Conservation (phyloP, 2,113 vertebrate genomes). For the Entomyzon cyanotis region DNA sequence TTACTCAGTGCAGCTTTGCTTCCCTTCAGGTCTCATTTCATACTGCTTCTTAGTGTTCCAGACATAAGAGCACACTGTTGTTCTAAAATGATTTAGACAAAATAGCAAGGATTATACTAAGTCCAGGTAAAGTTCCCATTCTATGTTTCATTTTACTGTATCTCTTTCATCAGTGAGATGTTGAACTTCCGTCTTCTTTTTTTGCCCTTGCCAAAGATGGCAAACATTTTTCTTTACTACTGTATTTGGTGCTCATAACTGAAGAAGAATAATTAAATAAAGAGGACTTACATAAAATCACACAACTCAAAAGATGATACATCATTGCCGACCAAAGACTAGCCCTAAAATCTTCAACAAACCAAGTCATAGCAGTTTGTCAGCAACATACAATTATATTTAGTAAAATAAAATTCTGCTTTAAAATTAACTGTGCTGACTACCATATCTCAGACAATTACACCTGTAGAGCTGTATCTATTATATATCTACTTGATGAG, state of each 20-base stretch:
- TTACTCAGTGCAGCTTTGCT: neutral
- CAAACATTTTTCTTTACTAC: neutral
- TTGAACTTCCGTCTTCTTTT: neutral
- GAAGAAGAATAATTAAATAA: neutral
- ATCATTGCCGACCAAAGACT: neutral
- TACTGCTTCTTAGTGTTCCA: neutral
- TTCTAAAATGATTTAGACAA: neutral
- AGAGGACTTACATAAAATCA: neutral
- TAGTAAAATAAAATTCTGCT: neutral
- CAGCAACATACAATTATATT: neutral
- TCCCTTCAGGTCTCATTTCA: neutral
- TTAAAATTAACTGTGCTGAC: neutral
- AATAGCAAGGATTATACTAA: neutral
- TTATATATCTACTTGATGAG: neutral
- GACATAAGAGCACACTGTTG: neutral
- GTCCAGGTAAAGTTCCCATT: neutral
- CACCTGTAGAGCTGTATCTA: neutral
- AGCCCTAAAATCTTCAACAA: neutral
- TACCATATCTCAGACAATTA: neutral
- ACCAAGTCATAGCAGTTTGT: neutral
- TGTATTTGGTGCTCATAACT: neutral
- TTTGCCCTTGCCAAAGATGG: neutral
- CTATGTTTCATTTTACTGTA: neutral
- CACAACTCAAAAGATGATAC: neutral
- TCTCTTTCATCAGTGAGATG: neutral